Conservation (phyloP, 2,113 vertebrate genomes). For the Rhinopithecus roxellana region DNA sequence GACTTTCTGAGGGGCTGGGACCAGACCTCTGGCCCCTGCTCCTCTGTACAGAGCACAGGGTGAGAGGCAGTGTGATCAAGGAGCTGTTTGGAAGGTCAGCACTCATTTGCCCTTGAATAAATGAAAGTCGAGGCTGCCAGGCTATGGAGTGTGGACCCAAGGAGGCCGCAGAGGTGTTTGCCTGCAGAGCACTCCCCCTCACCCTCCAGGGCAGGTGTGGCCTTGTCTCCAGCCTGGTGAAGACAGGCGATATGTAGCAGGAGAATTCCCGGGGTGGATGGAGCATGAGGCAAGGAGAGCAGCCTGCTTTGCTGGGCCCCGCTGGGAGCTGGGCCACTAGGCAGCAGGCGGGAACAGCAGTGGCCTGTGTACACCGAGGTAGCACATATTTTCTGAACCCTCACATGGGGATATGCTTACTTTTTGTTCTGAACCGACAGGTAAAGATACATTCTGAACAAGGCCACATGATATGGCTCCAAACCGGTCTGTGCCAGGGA, state of each 20-base stretch:
- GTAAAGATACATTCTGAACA: not conserved
- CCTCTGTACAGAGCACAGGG: not conserved
- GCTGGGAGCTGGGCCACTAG: not conserved
- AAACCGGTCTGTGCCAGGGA: not conserved
- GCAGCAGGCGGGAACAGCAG: too few species aligned
- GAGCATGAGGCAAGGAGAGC: not conserved
- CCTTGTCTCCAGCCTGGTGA: not conserved
- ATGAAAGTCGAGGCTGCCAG: not conserved
- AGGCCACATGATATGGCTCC: not conserved
- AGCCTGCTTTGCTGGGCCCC: not conserved
- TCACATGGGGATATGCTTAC: not conserved
- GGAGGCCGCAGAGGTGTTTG: not conserved
- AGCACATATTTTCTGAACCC: not conserved
- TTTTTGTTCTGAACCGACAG: not conserved
- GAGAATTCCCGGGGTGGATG: not conserved
- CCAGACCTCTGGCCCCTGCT: not conserved
- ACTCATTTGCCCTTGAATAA: not conserved
- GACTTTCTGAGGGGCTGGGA: not conserved
- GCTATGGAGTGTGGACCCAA: not conserved
- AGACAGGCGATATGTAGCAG: not conserved
- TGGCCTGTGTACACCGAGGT: not conserved
- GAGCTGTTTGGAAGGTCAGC: not conserved
- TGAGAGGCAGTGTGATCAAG: not conserved
- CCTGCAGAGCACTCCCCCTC: not conserved
- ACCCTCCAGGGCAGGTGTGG: not conserved